phyloP scores from a whole-genome alignment of 2,113 vertebrate species.

The Amblyornis subalaris region DNA sequence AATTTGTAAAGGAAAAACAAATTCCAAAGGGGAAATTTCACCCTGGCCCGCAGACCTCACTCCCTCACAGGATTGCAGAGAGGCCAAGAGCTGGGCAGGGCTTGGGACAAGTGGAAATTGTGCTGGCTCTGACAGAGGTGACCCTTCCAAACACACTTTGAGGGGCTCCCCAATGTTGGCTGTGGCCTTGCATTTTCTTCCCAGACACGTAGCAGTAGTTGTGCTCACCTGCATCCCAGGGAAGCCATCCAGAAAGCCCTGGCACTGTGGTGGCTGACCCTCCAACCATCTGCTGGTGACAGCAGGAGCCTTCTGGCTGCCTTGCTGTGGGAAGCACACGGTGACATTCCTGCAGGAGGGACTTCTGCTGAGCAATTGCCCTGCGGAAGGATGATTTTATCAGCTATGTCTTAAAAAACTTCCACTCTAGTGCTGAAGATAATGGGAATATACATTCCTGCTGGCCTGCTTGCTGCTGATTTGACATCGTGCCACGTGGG shows the following conservation, averaged over 20 bases:
- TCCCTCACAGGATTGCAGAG: not conserved
- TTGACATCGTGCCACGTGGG: constrained; percentile 41
- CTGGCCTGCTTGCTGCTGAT: constrained; percentile 8
- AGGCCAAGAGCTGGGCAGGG: not conserved
- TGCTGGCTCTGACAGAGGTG: not conserved
- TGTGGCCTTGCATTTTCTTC: not conserved
- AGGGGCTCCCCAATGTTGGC: not conserved
- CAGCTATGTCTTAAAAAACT: not conserved
- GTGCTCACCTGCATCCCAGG: not conserved
- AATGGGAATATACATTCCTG: not conserved
- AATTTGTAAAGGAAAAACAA: not conserved
- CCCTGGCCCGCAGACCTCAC: not conserved
- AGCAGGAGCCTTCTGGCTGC: not conserved
- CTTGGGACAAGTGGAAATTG: not conserved
- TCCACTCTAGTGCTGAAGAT: not conserved
- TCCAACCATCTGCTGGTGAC: not conserved
- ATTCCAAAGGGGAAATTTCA: not conserved
- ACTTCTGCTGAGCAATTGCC: not conserved
- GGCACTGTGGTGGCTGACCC: not conserved
- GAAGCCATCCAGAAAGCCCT: not conserved
- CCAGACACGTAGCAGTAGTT: not conserved
- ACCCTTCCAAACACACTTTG: not conserved
- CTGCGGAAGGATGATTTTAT: not conserved
- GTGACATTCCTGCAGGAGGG: not conserved
- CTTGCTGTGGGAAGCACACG: not conserved